Conservation (phyloP, 2,113 vertebrate species). For the Pterocles orientalis region DNA sequence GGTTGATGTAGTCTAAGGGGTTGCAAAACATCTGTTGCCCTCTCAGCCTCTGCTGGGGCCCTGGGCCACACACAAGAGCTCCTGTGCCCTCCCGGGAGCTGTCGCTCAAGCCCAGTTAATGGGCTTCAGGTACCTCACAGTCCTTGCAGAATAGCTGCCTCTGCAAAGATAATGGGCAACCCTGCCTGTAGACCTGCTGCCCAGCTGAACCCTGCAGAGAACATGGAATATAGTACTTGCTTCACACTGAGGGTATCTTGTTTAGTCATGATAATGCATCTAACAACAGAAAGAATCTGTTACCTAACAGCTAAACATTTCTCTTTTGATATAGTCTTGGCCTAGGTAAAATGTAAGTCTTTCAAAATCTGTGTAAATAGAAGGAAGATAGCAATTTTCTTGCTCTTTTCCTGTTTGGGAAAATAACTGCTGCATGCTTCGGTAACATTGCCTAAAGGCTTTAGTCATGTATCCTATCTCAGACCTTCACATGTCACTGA, state of each 20-base stretch:
- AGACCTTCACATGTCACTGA: background rate
- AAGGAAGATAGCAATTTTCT: background rate
- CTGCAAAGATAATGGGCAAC: background rate
- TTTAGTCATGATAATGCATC: background rate
- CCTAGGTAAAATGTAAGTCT: background rate
- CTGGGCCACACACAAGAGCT: background rate
- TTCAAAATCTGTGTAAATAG: conserved; percentile 20
- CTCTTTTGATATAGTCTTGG: background rate
- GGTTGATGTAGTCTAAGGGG: background rate
- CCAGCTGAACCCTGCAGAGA: background rate
- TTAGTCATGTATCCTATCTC: background rate
- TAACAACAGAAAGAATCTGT: background rate
- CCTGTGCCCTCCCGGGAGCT: background rate
- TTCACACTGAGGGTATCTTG: fast-evolving
- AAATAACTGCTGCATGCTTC: background rate
- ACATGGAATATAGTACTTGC: fast-evolving
- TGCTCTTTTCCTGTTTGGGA: background rate
- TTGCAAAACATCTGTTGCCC: background rate
- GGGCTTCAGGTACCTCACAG: background rate
- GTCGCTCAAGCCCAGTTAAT: background rate
- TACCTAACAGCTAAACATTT: background rate
- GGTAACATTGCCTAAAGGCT: background rate
- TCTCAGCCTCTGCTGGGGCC: fast-evolving
- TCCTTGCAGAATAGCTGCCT: background rate
- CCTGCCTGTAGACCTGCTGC: background rate